phyloP scores from a whole-genome alignment of 2,113 vertebrate genomes.

The Herpailurus yagouaroundi region DNA sequence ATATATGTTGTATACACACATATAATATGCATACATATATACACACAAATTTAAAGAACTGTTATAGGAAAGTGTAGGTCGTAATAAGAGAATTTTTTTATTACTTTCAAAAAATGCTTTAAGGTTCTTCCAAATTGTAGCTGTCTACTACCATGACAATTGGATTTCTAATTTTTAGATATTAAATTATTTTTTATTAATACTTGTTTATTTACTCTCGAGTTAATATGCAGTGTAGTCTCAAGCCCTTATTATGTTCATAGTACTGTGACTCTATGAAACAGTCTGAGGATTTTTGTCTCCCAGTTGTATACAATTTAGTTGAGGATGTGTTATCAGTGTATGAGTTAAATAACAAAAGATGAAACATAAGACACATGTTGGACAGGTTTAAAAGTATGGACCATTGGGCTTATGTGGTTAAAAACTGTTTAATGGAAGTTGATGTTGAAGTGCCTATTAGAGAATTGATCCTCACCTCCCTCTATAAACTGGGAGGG shows the following conservation, averaged over 20 bases:
- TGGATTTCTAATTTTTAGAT: no score
- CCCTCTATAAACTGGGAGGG: not conserved
- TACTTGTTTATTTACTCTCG: no score
- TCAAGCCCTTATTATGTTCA: not conserved
- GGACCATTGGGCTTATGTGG: not conserved
- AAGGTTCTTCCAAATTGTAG: no score
- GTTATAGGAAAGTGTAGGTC: not conserved
- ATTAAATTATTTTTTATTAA: no score
- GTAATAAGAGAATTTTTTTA: not conserved
- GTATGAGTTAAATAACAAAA: constrained; percentile 10
- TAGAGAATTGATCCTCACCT: not conserved
- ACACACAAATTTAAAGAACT: not conserved
- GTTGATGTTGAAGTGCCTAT: not conserved
- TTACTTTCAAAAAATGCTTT: no score
- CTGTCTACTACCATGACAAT: no score
- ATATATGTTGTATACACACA: not conserved
- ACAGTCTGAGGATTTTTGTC: not conserved
- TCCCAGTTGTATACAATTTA: constrained; percentile 5
- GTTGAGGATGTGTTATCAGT: not conserved
- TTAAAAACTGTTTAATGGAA: constrained; percentile 12
- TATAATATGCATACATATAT: not conserved
- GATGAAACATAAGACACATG: not conserved
- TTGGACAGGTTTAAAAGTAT: constrained; percentile 20
- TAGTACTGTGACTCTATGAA: not conserved
- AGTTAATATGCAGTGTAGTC: no score